Evolutionary conservation across 2,797 vertebrate genomes (phyloP).

Genomic region (Microctenopoma steveboyesi): DNA sequence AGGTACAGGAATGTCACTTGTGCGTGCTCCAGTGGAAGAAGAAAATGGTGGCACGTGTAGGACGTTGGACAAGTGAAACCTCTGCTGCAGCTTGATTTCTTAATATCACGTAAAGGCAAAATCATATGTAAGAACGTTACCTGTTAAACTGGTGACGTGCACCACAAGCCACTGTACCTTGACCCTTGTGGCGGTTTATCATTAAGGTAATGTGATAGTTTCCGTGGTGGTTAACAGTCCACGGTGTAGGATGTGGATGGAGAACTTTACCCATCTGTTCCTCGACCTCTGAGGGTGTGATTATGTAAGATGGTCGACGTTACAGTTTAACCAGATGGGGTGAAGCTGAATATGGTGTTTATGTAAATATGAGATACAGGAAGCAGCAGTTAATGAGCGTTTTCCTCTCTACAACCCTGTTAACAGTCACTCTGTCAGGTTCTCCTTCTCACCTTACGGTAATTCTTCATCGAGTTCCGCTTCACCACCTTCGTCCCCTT

Average conservation of each 20-base stretch:
- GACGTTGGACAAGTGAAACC: background rate
- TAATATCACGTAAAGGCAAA: constrained; percentile 35
- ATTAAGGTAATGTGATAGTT: constrained; percentile 51
- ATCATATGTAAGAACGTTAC: constrained; percentile 3
- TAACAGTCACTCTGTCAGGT: background rate
- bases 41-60: constrained; percentile 9
- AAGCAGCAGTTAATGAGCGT: constrained; percentile 3
- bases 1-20: constrained; percentile 67
- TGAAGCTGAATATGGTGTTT: constrained; percentile 27
- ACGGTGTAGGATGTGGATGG: constrained; percentile 24
- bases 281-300: background rate
- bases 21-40: constrained; percentile 1
- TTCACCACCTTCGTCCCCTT: constrained; percentile 73
- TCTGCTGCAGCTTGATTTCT: background rate
- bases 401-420: background rate
- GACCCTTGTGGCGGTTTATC: constrained; percentile 32
- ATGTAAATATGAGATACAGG: constrained; percentile 24
- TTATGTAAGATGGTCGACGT: constrained; percentile 59
- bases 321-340: constrained; percentile 60
- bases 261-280: constrained; percentile 56
- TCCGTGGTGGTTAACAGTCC: constrained; percentile 63
- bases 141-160: constrained; percentile 38
- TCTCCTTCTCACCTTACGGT: constrained; percentile 78
- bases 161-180: constrained; percentile 56
- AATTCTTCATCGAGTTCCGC: constrained; percentile 75